Percentiles rank a stretch among this genome's conserved stretches.
These are phyloP conservation scores for Plestiodon gilberti DNA, from an alignment of 2,113 vertebrate species.

Conservation along the genomic window DNA sequence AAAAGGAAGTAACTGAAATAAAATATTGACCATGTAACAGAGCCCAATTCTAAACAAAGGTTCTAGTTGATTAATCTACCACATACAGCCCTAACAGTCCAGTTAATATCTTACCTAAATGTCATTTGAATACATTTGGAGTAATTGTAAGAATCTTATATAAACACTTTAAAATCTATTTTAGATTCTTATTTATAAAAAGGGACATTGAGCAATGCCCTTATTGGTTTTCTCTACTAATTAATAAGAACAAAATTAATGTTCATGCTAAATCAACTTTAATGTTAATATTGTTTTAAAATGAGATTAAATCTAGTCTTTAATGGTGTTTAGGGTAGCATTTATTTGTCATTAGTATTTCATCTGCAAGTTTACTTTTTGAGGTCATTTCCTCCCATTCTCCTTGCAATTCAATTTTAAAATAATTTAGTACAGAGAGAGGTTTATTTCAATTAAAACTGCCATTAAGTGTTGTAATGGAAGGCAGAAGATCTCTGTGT, in stretches of 20 bases:
- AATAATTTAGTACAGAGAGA: conserved; percentile 20
- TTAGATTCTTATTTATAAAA: neutral
- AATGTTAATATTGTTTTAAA: conserved; percentile 18
- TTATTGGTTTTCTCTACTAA: conserved; percentile 29
- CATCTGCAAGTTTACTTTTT: neutral
- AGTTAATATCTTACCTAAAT: neutral
- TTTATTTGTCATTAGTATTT: conserved; percentile 36
- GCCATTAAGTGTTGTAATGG: neutral
- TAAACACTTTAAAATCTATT: neutral
- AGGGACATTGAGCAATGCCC: neutral
- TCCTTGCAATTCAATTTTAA: conserved; percentile 42
- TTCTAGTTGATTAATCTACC: neutral
- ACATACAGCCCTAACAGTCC: neutral
- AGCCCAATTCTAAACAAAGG: neutral
- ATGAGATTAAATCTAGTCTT: conserved; percentile 10
- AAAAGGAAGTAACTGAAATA: no score
- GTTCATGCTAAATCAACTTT: conserved; percentile 28
- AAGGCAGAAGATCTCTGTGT: neutral
- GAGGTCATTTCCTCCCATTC: neutral
- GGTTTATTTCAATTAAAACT: conserved; percentile 38
- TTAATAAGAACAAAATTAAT: conserved; percentile 37
- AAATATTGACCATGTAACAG: no score
- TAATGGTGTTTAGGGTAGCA: conserved; percentile 32
- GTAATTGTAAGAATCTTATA: conserved; percentile 7
- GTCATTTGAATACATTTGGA: neutral